Evolutionary conservation across 2,797 vertebrate species (phyloP).

Genomic region (Echeneis naucrates): DNA sequence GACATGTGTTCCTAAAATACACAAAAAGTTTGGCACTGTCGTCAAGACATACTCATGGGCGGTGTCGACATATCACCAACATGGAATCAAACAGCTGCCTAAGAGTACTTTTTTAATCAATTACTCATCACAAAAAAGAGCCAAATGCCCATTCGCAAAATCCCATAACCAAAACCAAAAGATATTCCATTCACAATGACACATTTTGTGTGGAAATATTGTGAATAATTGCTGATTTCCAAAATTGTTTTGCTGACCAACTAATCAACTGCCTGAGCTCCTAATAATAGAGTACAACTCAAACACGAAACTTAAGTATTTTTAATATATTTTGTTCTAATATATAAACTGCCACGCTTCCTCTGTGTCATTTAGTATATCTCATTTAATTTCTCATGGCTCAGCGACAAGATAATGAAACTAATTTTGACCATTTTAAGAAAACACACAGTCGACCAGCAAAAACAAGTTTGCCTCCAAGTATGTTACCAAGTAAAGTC

Average conservation of each 20-base stretch:
- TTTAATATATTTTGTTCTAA: too few species aligned
- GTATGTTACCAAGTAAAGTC: neutral
- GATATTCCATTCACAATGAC: neutral
- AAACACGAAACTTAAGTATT: neutral
- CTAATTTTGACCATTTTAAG: neutral
- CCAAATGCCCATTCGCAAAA: neutral
- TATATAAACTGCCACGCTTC: neutral
- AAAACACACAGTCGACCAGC: neutral
- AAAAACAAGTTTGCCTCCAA: neutral
- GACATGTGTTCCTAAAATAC: neutral
- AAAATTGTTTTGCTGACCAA: neutral
- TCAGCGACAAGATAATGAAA: neutral
- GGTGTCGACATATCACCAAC: neutral
- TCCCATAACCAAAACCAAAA: neutral
- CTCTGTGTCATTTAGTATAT: neutral
- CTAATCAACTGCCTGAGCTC: neutral
- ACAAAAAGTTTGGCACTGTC: neutral
- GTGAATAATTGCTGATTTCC: neutral
- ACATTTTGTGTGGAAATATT: neutral
- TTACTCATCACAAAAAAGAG: neutral
- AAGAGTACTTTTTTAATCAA: neutral
- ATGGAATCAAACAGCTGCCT: neutral
- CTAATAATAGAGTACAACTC: neutral
- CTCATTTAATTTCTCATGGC: neutral
- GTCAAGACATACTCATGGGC: neutral